A percentile compares a stretch with the other conserved stretches of the same genome.
Conservation (phyloP, 2,113 vertebrate genomes). For the Chaenocephalus aceratus region DNA sequence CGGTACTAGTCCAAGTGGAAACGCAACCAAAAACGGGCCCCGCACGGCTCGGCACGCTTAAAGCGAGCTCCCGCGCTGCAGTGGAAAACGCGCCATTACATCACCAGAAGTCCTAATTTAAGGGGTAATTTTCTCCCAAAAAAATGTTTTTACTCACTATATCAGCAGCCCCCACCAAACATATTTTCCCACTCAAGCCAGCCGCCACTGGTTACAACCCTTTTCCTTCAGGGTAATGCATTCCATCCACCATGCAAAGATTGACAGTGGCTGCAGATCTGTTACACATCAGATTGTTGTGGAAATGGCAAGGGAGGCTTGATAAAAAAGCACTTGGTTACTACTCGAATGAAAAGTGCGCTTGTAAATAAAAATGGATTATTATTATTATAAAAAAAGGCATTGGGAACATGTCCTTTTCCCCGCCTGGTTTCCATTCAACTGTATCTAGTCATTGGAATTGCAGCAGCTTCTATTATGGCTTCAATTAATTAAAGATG, state of each 20-base stretch:
- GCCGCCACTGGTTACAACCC: not conserved
- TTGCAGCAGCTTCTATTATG: conserved; percentile 68
- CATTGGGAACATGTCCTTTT: conserved; percentile 23
- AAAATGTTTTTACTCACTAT: too few relatives aligned
- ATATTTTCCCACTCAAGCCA: too few relatives aligned
- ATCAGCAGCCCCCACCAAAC: too few relatives aligned
- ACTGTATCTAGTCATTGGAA: conserved; percentile 58
- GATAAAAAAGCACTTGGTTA: not conserved
- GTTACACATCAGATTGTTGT: conserved; percentile 36
- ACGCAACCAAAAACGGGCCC: too few relatives aligned
- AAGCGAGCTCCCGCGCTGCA: too few relatives aligned
- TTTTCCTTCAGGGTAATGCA: not conserved
- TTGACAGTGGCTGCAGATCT: conserved; percentile 37
- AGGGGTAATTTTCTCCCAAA: too few relatives aligned
- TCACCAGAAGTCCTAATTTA: too few relatives aligned
- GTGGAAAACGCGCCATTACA: too few relatives aligned
- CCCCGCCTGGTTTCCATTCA: conserved; percentile 56
- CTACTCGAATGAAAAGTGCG: too few relatives aligned
- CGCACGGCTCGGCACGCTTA: too few relatives aligned
- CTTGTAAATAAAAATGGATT: too few relatives aligned
- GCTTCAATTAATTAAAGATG: conserved; percentile 82
- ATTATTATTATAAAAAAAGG: not conserved
- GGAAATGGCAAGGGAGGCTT: conserved; percentile 43
- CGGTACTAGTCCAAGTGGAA: too few relatives aligned
- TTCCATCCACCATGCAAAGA: conserved; percentile 22